Conservation (phyloP, 2,113 vertebrate genomes). For the Mobula hypostoma region DNA sequence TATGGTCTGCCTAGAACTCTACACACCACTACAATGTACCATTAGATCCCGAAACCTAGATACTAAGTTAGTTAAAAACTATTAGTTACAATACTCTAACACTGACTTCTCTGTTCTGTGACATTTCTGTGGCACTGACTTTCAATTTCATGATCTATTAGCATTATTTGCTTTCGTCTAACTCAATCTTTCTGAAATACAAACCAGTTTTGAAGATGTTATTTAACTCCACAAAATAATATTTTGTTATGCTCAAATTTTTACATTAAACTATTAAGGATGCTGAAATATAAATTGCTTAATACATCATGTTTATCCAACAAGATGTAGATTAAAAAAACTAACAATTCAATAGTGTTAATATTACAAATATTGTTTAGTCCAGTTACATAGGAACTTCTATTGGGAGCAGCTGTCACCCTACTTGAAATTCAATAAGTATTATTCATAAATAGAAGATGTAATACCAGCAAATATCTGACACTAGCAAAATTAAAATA, state of each 20-base stretch:
- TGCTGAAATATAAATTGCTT: neutral
- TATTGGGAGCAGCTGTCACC: neutral
- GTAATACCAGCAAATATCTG: neutral
- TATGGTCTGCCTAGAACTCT: neutral
- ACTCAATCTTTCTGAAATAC: neutral
- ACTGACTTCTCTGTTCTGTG: neutral
- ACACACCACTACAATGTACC: neutral
- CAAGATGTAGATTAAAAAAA: neutral
- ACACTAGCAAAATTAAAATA: constrained; percentile 6
- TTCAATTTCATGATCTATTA: neutral
- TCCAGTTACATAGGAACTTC: neutral
- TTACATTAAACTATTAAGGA: no score
- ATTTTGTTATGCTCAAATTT: neutral
- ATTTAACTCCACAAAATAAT: neutral
- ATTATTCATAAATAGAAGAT: neutral
- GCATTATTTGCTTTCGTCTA: neutral
- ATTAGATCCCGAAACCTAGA: neutral
- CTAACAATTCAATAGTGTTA: neutral
- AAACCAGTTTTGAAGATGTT: neutral
- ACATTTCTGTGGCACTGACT: neutral
- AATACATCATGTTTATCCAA: neutral
- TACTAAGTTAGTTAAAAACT: neutral
- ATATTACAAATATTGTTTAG: neutral
- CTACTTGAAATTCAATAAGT: neutral
- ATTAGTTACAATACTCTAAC: neutral